Conservation (phyloP, 1,140 invertebrate species). For the Dendroctonus valens region DNA sequence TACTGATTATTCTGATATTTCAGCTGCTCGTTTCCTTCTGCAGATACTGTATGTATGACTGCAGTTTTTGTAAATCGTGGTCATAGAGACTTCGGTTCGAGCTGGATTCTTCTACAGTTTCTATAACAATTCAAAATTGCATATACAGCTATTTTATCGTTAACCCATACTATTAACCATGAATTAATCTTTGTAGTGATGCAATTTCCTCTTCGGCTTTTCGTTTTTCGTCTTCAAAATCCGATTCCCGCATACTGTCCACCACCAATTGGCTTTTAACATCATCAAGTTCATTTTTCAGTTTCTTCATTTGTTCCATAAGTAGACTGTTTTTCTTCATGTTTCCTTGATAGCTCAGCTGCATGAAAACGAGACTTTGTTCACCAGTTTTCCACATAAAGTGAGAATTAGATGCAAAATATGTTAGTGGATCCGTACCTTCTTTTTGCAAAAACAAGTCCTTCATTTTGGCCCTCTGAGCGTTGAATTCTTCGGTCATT, state of each 20-base stretch:
- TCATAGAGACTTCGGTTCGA: slow-evolving; percentile 63
- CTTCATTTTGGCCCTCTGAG: slow-evolving; percentile 87
- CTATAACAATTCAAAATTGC: slow-evolving; percentile 50
- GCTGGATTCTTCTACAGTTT: slow-evolving; percentile 78
- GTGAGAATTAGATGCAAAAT: too few relatives aligned
- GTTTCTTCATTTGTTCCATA: slow-evolving; percentile 61
- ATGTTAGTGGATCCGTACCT: slow-evolving; percentile 56
- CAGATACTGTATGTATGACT: slow-evolving; percentile 59
- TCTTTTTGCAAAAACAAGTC: slow-evolving; percentile 90
- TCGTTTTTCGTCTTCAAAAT: slow-evolving; percentile 66
- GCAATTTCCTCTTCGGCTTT: slow-evolving; percentile 84
- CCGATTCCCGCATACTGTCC: slow-evolving; percentile 70
- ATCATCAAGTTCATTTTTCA: slow-evolving; percentile 79
- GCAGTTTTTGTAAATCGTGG: slow-evolving; percentile 67
- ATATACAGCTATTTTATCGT: background rate
- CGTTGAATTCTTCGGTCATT: slow-evolving; percentile 81
- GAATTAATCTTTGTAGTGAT: slow-evolving; percentile 79
- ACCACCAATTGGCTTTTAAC: slow-evolving; percentile 76
- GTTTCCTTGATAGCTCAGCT: slow-evolving; percentile 62
- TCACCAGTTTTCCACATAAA: background rate
- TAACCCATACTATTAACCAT: slow-evolving; percentile 56
- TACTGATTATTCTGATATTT: slow-evolving; percentile 54
- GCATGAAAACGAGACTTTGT: slow-evolving; percentile 10
- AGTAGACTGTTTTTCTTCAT: slow-evolving; percentile 54
- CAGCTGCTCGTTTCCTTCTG: slow-evolving; percentile 62